Percentiles rank a stretch among this genome's conserved stretches.
Conservation (phyloP, 2,888 invertebrate species). For the Marronus borbonicus region DNA sequence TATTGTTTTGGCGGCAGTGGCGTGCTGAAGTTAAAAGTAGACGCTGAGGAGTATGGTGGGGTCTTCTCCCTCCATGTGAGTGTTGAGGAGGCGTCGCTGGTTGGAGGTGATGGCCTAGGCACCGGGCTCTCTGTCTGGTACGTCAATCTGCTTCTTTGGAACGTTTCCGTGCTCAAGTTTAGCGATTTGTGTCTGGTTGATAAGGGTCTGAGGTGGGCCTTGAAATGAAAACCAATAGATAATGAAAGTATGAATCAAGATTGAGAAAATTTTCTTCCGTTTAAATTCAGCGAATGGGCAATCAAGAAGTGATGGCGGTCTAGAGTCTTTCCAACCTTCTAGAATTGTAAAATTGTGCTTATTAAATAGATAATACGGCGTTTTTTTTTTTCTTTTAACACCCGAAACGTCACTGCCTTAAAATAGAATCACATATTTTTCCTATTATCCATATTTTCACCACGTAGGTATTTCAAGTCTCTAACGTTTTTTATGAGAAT, state of each 20-base stretch:
- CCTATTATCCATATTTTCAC: too few relatives aligned
- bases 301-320: too few relatives aligned
- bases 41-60: slow-evolving; percentile 71
- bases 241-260: neutral
- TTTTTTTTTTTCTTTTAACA: too few relatives aligned
- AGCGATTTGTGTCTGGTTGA: slow-evolving; percentile 62
- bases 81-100: slow-evolving; percentile 71
- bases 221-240: slow-evolving; percentile 9
- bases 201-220: slow-evolving; percentile 43
- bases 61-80: slow-evolving; percentile 70
- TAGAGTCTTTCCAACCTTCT: too few relatives aligned
- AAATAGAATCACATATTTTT: too few relatives aligned
- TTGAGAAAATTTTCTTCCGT: too few relatives aligned
- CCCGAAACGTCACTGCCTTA: too few relatives aligned
- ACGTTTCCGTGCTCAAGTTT: slow-evolving; percentile 64
- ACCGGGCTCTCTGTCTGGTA: slow-evolving; percentile 61
- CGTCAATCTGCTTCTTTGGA: slow-evolving; percentile 59
- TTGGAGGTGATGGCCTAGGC: slow-evolving; percentile 64
- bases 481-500: too few relatives aligned
- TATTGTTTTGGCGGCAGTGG: slow-evolving; percentile 19
- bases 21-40: slow-evolving; percentile 64
- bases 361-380: too few relatives aligned
- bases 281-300: too few relatives aligned
- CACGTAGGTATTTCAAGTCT: too few relatives aligned
- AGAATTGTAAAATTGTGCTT: too few relatives aligned